Percentiles rank a stretch among this genome's conserved stretches.
Evolutionary conservation across 2,113 vertebrate genomes (phyloP).

Genomic region (Perca fluviatilis): DNA sequence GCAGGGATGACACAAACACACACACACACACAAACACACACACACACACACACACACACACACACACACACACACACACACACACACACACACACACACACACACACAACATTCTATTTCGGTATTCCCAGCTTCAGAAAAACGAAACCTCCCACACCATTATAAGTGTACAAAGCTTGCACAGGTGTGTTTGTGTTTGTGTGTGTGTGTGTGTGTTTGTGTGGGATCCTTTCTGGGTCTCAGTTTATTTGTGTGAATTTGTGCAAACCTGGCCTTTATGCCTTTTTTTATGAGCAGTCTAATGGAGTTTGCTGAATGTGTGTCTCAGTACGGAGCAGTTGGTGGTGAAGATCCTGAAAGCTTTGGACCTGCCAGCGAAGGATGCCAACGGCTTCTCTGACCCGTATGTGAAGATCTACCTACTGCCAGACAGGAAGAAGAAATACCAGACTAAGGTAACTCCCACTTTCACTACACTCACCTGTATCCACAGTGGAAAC

Average conservation of each 20-base stretch:
- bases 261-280: not conserved
- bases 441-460: constrained; percentile 93
- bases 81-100: no score
- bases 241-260: constrained; percentile 18
- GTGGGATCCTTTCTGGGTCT: constrained; percentile 54
- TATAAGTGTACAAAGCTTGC: constrained; percentile 38
- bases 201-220: constrained; percentile 45
- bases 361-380: constrained; percentile 92
- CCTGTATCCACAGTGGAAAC: not conserved
- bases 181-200: constrained; percentile 49
- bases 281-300: constrained; percentile 16
- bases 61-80: no score
- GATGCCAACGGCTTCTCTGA: constrained; percentile 95
- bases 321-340: constrained; percentile 89
- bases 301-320: constrained; percentile 12
- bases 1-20: constrained; percentile 33
- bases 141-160: constrained; percentile 56
- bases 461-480: not conserved
- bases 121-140: constrained; percentile 24
- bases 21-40: constrained; percentile 18
- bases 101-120: no score
- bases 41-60: constrained; percentile 4
- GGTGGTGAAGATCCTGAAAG: constrained; percentile 93
- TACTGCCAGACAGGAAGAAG: constrained; percentile 95
- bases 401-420: constrained; percentile 96